These are phyloP conservation scores for Vanessa tameamea DNA, from an alignment of 1,140 invertebrate genomes.

Conservation along the genomic window DNA sequence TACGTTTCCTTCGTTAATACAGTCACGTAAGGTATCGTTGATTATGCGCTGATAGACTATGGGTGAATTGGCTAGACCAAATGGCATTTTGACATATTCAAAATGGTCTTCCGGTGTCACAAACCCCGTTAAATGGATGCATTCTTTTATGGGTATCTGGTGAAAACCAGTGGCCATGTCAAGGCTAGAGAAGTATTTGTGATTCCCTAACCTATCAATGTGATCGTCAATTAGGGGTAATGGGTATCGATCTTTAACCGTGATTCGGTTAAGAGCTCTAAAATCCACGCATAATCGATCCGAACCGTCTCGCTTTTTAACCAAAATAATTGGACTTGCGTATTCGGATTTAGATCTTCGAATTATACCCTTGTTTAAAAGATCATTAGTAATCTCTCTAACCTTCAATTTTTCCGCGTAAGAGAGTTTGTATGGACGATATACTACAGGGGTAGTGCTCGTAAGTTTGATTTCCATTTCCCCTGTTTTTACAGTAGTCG, in stretches of 20 bases:
- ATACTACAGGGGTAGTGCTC: conserved; percentile 30
- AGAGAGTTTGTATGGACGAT: conserved; percentile 42
- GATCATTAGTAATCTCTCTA: conserved; percentile 40
- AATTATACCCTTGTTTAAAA: conserved; percentile 47
- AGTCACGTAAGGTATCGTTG: too few relatives aligned
- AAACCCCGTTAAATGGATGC: too few relatives aligned
- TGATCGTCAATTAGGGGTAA: conserved; percentile 55
- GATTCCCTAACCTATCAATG: conserved; percentile 36
- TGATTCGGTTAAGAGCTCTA: conserved; percentile 55
- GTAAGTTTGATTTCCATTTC: conserved; percentile 38
- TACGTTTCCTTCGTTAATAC: too few relatives aligned
- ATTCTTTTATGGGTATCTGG: neutral
- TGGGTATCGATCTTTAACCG: conserved; percentile 56
- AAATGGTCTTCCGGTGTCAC: too few relatives aligned
- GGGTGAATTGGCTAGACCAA: too few relatives aligned
- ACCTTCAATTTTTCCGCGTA: conserved; percentile 40
- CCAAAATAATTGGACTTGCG: conserved; percentile 55
- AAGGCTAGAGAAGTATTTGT: conserved; percentile 65
- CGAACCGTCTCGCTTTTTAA: conserved; percentile 58
- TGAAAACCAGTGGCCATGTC: neutral
- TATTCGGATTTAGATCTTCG: conserved; percentile 50
- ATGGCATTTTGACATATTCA: too few relatives aligned
- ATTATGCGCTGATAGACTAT: too few relatives aligned
- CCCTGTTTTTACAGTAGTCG: conserved; percentile 38
- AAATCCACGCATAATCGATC: conserved; percentile 63